A percentile compares a stretch with the other conserved stretches of the same genome.
These are phyloP conservation scores for Bryconaethiops microstoma DNA, from an alignment of 2,797 vertebrate species.

Conservation along the genomic window DNA sequence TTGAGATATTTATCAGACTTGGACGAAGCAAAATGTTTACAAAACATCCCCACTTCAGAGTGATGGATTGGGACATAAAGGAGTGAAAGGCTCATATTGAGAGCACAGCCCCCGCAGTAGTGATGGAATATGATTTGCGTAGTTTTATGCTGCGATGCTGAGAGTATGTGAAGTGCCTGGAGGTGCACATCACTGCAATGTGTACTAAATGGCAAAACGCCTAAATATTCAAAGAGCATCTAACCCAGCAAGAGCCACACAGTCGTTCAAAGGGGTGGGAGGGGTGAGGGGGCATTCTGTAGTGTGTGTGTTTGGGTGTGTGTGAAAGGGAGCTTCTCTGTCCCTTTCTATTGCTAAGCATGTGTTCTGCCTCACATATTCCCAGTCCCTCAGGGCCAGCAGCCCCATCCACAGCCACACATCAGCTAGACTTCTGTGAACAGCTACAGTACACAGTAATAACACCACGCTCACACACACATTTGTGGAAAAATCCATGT, in stretches of 20 bases:
- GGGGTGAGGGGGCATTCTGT: background rate
- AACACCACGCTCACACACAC: constrained; percentile 21
- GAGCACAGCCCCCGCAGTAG: background rate
- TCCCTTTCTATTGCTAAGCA: background rate
- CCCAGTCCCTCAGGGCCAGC: constrained; percentile 9
- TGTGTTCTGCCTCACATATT: constrained; percentile 26
- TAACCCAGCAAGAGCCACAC: constrained; percentile 6
- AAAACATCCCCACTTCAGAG: constrained; percentile 8
- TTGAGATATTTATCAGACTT: background rate
- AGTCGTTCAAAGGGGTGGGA: background rate
- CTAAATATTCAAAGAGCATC: constrained; percentile 18
- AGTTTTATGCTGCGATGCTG: background rate
- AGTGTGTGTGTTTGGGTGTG: background rate
- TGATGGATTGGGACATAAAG: background rate
- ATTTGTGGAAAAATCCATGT: background rate
- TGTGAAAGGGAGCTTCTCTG: background rate
- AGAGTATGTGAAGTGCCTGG: constrained; percentile 11
- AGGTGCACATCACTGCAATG: constrained; percentile 33
- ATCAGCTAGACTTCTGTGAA: constrained; percentile 2
- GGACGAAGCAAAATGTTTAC: constrained; percentile 6
- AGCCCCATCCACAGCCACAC: constrained; percentile 1
- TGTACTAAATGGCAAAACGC: constrained; percentile 26
- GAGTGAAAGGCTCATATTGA: constrained; percentile 8
- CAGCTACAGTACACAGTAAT: background rate
- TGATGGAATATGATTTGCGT: constrained; percentile 25